Evolutionary conservation across 1,140 invertebrate species (phyloP), one percentile per base, ranked within the genome.

Genomic region (Apis cerana): DNA sequence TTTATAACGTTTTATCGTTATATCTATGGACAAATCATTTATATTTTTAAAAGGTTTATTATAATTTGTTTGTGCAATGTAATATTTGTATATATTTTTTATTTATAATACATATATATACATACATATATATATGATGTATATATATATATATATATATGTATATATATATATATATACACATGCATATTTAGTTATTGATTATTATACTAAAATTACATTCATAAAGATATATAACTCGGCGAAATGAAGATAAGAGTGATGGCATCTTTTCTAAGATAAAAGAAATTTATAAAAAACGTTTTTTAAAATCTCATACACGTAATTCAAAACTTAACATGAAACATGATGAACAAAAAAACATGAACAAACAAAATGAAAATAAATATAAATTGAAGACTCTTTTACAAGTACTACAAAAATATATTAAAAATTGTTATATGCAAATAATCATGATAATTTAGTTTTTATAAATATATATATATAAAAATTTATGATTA

Each of bases 151-250:
- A 43, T 43, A 43, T 43, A 43, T 43, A 52, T 65, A 50, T 52
- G n/a, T 79, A 48, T 65, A 52, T 43, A 62, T 81, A 3, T 76
- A 50, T 56, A 10, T 52, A 59, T 79, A n/a, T 11, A 43, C 27
- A 50, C 54, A n/a, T 23, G 1, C 23, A 27, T 62, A 12, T 75
- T 75, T 21, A 82, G 50, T 82, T 69, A 33, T 70, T 56, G 27
- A 48, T 69, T 43, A 58, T 11, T 64, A 62, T 70, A 58, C 58
- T 56, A 70, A 77, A 69, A 62, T 82, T 82, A 64, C 54, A 10
- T 77, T 77, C 43, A 27, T 75, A 77, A 82, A 82, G 80, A 59
- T 82, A 23, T 67, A 21, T 70, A 58, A 70, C 21, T 23, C 33
- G 67, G 27, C 54, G 50, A 56, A 62, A 70, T 13, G 43, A 77